These are phyloP conservation scores for Prunella fulvescens DNA, from an alignment of 2,113 vertebrate species.

Conservation along the genomic window DNA sequence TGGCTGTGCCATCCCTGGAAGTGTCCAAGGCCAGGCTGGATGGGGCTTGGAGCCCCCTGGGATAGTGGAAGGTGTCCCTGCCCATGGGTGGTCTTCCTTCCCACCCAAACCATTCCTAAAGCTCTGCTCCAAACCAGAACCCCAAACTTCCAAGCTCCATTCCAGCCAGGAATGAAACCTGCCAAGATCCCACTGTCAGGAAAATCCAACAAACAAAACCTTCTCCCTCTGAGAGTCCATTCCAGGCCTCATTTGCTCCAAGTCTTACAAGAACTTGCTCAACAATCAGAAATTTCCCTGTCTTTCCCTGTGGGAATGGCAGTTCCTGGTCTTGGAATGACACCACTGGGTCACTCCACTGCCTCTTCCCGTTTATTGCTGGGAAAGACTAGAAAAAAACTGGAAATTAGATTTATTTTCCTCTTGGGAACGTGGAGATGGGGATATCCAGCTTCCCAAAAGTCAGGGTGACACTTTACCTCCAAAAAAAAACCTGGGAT, in stretches of 20 bases:
- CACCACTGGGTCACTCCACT: neutral
- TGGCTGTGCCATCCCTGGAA: neutral
- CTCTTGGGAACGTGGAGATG: fast-evolving
- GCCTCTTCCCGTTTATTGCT: neutral
- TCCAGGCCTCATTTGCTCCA: neutral
- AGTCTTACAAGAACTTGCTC: neutral
- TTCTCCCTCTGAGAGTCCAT: neutral
- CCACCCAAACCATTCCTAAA: neutral
- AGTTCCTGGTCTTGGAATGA: neutral
- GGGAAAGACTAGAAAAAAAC: neutral
- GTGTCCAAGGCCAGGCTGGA: fast-evolving
- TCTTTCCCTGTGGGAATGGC: neutral
- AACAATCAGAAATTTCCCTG: neutral
- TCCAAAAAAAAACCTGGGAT: neutral
- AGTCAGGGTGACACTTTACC: no score
- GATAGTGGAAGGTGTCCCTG: neutral
- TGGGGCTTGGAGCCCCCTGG: fast-evolving
- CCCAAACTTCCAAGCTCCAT: neutral
- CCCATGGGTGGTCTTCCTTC: neutral
- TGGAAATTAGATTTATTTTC: neutral
- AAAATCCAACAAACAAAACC: neutral
- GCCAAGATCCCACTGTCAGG: neutral
- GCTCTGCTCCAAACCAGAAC: neutral
- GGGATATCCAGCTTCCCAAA: neutral
- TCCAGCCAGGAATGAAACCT: neutral